Conservation (phyloP, 2,797 vertebrate genomes). For the Eupleurogrammus muticus region DNA sequence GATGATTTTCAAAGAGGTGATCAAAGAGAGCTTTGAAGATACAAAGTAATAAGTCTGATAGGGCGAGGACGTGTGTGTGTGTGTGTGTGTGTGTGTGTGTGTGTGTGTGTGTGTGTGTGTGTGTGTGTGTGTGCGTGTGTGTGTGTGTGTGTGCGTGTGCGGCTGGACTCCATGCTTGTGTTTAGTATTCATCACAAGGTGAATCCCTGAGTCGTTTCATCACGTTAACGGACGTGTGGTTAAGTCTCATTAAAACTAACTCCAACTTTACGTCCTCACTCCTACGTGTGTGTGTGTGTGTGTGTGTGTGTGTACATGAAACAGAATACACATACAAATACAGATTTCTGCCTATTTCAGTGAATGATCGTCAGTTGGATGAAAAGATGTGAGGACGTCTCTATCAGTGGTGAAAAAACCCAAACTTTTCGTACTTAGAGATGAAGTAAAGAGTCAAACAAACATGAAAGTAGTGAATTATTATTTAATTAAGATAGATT, state of each 20-base stretch:
- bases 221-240: constrained; percentile 68
- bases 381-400: too few species aligned
- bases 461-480: too few species aligned
- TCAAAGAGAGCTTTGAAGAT: constrained; percentile 74
- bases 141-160: constrained; percentile 15
- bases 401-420: too few species aligned
- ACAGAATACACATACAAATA: background rate
- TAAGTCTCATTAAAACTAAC: constrained; percentile 71
- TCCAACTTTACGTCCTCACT: constrained; percentile 55
- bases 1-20: constrained; percentile 63
- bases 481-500: too few species aligned
- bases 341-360: too few species aligned
- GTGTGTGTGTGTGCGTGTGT: background rate
- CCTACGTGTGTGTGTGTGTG: too few species aligned
- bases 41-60: constrained; percentile 46
- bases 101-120: constrained; percentile 8
- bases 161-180: constrained; percentile 43
- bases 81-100: constrained; percentile 19
- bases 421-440: too few species aligned
- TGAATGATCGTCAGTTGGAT: background rate
- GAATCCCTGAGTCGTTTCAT: constrained; percentile 60
- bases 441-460: too few species aligned
- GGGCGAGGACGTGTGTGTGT: constrained; percentile 17
- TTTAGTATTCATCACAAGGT: constrained; percentile 69
- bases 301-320: constrained; percentile 1